Evolutionary conservation across 2,888 invertebrate species (phyloP), one percentile per base, ranked within the genome.

Genomic region (Campopleginae sp.): DNA sequence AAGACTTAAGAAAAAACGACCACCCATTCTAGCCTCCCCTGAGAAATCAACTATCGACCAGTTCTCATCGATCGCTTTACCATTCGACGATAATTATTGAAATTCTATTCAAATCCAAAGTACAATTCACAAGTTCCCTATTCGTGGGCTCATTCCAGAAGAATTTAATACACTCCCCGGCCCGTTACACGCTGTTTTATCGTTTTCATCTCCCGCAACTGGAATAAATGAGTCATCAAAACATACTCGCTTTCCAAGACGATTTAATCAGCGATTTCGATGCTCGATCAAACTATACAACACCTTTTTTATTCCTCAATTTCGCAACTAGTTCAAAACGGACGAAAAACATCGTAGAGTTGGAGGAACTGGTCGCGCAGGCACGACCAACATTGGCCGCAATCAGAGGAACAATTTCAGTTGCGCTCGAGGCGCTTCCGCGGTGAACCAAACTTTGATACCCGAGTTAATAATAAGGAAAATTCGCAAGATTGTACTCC

Each of bases 1-100:
- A 17, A 23, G 23, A 33, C 33, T 5, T 66, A 44, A 31, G 44
- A 27, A 54, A 61, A 12, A 48, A 54, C 38, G 46, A 70, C 14
- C 74, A 19, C 46, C 48, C 68, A 61, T 75, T 48, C 54, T 23
- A 54, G 10, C 54, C 14, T 68, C 61, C 80, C 78, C 77, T 68
- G 51, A 54, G 31, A 44, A 83, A 84, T 81, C 72, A 77, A 82
- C 79, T 33, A 75, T 84, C 76, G 75, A 82, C 75, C 42, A 14
- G 48, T 31, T 44, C 71, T 61, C 51, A 44, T 31, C 61, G 63
- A 82, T 71, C 83, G 76, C 66, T 77, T 46, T 51, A 65, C 54
- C 61, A 27, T 38, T 48, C 46, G 17, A 14, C 38, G 58, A 61
- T 46, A 33, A 31, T 46, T 70, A 61, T 27, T 48, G 71, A 79